A percentile compares a stretch with the other conserved stretches of the same genome.
phyloP scores from a whole-genome alignment of 2,888 invertebrate species.

The Plutella xylostella region DNA sequence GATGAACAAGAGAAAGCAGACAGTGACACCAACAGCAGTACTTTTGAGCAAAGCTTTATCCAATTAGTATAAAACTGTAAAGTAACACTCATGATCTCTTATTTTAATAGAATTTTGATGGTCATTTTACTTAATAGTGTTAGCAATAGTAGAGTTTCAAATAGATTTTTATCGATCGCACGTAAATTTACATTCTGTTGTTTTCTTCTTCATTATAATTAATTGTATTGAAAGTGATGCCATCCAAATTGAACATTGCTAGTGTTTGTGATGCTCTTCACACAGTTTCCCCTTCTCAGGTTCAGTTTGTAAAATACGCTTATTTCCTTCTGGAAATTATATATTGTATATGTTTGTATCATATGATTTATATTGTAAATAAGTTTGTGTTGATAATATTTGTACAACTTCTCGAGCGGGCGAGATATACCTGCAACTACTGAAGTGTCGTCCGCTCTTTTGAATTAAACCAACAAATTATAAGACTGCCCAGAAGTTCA shows the following conservation, averaged over 20 bases:
- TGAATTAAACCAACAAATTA: no score
- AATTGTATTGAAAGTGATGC: slow-evolving; percentile 35
- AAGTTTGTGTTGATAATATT: slow-evolving; percentile 2
- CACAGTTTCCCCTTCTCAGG: slow-evolving; percentile 36
- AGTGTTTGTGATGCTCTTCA: slow-evolving; percentile 21
- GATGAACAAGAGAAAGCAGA: no score
- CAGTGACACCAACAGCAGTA: no score
- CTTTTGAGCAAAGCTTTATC: slow-evolving; percentile 59
- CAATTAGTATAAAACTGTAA: slow-evolving; percentile 58
- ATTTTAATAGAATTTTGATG: slow-evolving; percentile 66
- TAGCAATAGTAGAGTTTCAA: slow-evolving; percentile 48
- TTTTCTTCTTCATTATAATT: background rate
- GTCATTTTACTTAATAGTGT: slow-evolving; percentile 67
- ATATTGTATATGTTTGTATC: slow-evolving; percentile 51
- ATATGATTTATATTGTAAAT: slow-evolving; percentile 20
- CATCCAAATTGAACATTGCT: slow-evolving; percentile 28
- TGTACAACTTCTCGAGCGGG: background rate
- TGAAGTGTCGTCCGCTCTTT: no score
- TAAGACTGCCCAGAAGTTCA: no score
- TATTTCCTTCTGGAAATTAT: slow-evolving; percentile 26
- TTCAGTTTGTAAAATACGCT: no score
- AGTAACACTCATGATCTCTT: slow-evolving; percentile 65
- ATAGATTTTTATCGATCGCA: slow-evolving; percentile 39
- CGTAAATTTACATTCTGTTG: slow-evolving; percentile 21
- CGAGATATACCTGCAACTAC: no score